Conservation (phyloP, 2,888 invertebrate species). For the Ennomos quercinarius region DNA sequence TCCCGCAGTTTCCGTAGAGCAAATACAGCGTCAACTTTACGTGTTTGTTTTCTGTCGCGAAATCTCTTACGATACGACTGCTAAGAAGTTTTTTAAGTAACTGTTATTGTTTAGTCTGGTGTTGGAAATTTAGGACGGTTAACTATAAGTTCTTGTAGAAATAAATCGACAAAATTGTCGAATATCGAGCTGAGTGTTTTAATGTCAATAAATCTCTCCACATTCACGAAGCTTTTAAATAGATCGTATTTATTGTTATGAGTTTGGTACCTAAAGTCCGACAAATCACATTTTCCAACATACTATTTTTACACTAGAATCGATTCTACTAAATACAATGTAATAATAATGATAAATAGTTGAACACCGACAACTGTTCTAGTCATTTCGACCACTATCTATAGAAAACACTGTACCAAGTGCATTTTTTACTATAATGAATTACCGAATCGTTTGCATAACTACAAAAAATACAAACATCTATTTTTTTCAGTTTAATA, state of each 20-base stretch:
- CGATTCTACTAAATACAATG: too few species aligned
- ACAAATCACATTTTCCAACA: too few species aligned
- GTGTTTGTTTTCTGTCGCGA: conserved; percentile 51
- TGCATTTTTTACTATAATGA: too few species aligned
- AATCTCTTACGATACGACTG: conserved; percentile 42
- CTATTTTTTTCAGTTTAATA: neutral
- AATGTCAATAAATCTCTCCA: neutral
- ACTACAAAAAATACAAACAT: conserved; percentile 2
- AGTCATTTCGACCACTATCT: too few species aligned
- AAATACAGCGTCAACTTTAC: conserved; percentile 50
- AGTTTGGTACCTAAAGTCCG: too few species aligned
- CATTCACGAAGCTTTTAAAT: neutral
- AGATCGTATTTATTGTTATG: too few species aligned
- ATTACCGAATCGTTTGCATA: too few species aligned
- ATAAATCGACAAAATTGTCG: conserved; percentile 32
- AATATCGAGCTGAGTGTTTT: conserved; percentile 8
- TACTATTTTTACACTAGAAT: too few species aligned
- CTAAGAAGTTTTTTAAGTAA: conserved; percentile 42
- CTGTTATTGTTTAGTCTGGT: conserved; percentile 34
- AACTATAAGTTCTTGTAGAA: conserved; percentile 27
- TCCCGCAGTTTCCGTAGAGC: conserved; percentile 47
- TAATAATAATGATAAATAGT: too few species aligned
- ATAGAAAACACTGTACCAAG: too few species aligned
- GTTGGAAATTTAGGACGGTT: conserved; percentile 31
- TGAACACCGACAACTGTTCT: too few species aligned